Percentiles rank a stretch among this genome's conserved stretches.
phyloP scores from a whole-genome alignment of 2,113 vertebrate genomes.

The Equus przewalskii region DNA sequence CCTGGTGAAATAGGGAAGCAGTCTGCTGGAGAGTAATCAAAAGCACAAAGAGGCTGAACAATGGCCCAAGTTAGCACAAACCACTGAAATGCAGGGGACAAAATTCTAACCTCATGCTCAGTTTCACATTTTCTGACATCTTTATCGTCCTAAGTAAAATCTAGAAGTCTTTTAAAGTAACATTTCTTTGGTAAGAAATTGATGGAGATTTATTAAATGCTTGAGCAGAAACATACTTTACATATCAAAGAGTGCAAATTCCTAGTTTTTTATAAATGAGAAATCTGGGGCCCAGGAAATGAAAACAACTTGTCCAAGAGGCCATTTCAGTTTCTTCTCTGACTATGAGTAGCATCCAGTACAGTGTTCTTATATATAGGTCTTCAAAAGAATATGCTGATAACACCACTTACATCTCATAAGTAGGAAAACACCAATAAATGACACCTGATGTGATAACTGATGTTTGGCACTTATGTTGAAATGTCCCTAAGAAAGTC shows the following conservation, averaged over 20 bases:
- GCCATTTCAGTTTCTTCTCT: neutral
- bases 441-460: neutral
- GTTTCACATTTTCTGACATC: neutral
- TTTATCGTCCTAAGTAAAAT: neutral
- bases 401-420: neutral
- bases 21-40: neutral
- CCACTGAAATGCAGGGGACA: neutral
- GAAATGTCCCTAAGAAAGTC: slow-evolving; percentile 35
- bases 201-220: slow-evolving; percentile 41
- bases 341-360: neutral
- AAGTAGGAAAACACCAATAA: slow-evolving; percentile 7
- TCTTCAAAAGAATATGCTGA: neutral
- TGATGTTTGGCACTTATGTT: neutral
- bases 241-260: slow-evolving; percentile 14
- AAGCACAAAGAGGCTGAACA: neutral
- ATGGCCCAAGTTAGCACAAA: neutral
- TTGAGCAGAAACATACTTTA: slow-evolving; percentile 1
- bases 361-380: neutral
- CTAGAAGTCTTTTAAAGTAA: neutral
- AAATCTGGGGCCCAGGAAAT: slow-evolving; percentile 32
- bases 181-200: slow-evolving; percentile 31
- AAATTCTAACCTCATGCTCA: neutral
- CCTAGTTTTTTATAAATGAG: slow-evolving; percentile 41
- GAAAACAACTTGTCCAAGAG: slow-evolving; percentile 8
- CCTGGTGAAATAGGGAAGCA: neutral